These are phyloP conservation scores for Oligia fasciuncula DNA, from an alignment of 2,888 invertebrate genomes.

Conservation along the genomic window DNA sequence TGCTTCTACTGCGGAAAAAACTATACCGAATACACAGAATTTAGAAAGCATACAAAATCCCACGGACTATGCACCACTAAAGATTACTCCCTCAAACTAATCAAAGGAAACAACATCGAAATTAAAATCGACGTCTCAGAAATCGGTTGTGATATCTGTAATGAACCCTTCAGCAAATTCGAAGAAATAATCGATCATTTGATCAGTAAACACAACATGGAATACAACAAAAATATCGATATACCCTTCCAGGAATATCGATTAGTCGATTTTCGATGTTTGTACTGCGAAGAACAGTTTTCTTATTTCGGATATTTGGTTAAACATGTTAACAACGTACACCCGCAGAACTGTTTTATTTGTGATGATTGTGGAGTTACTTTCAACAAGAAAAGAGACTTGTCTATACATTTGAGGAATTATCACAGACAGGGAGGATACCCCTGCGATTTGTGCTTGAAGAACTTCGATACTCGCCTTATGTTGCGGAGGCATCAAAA, in stretches of 20 bases:
- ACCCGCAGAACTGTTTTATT: conserved; percentile 78
- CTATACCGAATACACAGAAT: conserved; percentile 76
- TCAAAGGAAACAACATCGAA: conserved; percentile 79
- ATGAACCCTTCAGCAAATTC: conserved; percentile 74
- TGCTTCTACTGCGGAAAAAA: conserved; percentile 84
- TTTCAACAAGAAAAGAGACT: conserved; percentile 80
- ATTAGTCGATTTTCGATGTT: conserved; percentile 77
- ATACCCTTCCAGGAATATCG: conserved; percentile 80
- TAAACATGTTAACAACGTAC: conserved; percentile 78
- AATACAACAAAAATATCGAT: conserved; percentile 78
- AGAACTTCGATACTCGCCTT: conserved; percentile 71
- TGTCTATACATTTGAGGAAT: conserved; percentile 77
- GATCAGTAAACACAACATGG: conserved; percentile 78
- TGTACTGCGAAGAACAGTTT: conserved; percentile 78
- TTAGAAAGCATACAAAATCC: conserved; percentile 81
- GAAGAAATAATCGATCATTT: conserved; percentile 82
- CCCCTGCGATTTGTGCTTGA: conserved; percentile 78
- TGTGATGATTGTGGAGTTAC: conserved; percentile 81
- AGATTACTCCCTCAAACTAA: conserved; percentile 76
- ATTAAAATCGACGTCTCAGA: conserved; percentile 84
- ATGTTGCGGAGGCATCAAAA: conserved; percentile 75
- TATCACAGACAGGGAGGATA: conserved; percentile 79
- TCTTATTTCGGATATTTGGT: conserved; percentile 79
- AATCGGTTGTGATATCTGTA: conserved; percentile 80
- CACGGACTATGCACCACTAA: conserved; percentile 78